Evolutionary conservation across 2,888 invertebrate genomes (phyloP), one percentile per base, ranked within the genome.

Genomic region (Pristionchus exspectatus): DNA sequence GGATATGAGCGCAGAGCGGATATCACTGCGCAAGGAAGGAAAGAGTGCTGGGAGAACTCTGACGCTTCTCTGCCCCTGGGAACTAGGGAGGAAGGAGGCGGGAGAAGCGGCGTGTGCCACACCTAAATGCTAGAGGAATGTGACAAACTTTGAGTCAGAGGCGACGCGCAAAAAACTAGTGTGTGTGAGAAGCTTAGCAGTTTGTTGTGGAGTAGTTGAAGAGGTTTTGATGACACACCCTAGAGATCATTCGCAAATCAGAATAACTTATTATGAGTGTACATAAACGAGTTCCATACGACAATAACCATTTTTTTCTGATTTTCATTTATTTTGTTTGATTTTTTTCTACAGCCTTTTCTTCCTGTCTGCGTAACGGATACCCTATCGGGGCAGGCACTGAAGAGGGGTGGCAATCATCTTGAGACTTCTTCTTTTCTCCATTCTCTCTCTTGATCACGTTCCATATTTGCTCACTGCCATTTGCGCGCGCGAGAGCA

Each of bases 61-160:
- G 12, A 50, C 4, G 44, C 44, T 50, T 50, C 44, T 27, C 74
- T 38, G 33, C 50, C 77, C 21, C 77, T 77, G 44, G 38, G 77
- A 77, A 77, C 77, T 21, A 24, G 24, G 77, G 77, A 44, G 77
- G n/a, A 21, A 44, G 50, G 81, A 74, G 21, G 38, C 21, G 9
- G 33, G 81, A 54, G 81, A 81, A 50, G 33, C 24, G 66, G 56
- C 9, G 30, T 38, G 38, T 38, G 74, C 74, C 81, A 81, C 81
- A 50, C 81, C 81, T 81, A 81, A 81, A 81, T 81, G 81, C 50
- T 81, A 12, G 21, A 7, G 74, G 50, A n/a, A 81, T 24, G 50
- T 81, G 81, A 81, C 81, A 81, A 81, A 81, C 81, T 54, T 81
- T 81, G 81, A 81, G 50, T 81, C 81, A 81, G 44, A 72, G 30